Base-by-base conservation (phyloP, 2,797 vertebrate species). In the Clarias platycephalus region DNA sequence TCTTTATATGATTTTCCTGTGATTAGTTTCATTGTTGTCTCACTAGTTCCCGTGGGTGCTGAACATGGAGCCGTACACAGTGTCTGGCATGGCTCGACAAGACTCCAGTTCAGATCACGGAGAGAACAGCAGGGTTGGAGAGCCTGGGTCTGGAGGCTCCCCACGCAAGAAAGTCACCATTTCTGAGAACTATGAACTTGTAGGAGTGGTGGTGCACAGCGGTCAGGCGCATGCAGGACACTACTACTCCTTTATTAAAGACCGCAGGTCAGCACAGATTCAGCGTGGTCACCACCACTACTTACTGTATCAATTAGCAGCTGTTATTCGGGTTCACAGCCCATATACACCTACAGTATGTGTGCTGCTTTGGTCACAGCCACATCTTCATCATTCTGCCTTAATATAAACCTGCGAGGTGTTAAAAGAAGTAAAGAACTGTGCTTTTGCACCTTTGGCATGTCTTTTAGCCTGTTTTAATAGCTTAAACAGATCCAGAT, bases 191-290 rank as follows among this genome's bases (percentile, higher is more conserved):
- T 99, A 99, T 0, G 98, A 99, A 67, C 96, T 99, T 0, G 97
- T 99, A 0, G 98, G 98, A 26, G 97, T 99, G 67, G 98, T 99
- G 60, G 98, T 99, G 31, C 98, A 99, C 92, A 99, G 98, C 0
- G 98, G 98, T 0, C 98, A 99, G 92, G 98, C 98, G 0, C 98
- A 99, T 0, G 98, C 98, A 0, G 98, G 98, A 58, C 98, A 99
- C 90, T 99, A 99, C 92, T 99, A 99, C 87, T 99, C 98, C 86
- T 99, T 99, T 93, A 99, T 99, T 85, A 99, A 99, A 93, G 98
- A 99, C 68, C 93, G 98, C 76, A 97, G 98, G 98, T 98, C 91
- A 95, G 93, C 57, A 44, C 24, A 5, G 22, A 6, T 71, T 60
- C 34, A 20, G 24, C 13, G 0, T 31, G 15, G 12, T 44, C 37